A percentile compares a stretch with the other conserved stretches of the same genome.
phyloP scores from a whole-genome alignment of 2,113 vertebrate species.

The Hippocampus guttulatus region DNA sequence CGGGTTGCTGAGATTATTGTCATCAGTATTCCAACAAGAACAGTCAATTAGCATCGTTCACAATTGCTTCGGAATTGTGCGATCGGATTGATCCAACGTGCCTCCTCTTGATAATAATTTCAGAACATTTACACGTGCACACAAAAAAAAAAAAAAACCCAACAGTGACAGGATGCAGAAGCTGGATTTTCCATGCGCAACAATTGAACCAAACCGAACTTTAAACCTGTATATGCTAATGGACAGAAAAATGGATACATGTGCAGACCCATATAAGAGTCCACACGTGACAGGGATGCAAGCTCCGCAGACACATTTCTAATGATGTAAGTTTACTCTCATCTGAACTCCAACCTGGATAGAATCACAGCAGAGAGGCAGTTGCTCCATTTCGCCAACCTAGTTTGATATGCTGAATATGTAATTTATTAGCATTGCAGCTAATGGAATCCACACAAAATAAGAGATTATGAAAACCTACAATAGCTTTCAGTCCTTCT shows the following conservation, averaged over 20 bases:
- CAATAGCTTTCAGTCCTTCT: neutral
- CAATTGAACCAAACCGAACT: conserved; percentile 20
- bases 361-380: neutral
- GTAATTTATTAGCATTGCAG: neutral
- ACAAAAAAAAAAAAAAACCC: neutral
- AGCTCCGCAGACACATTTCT: conserved; percentile 16
- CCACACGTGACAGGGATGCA: neutral
- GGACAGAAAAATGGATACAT: conserved; percentile 19
- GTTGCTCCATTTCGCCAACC: neutral
- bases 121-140: neutral
- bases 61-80: conserved; percentile 16
- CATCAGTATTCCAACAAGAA: conserved; percentile 60
- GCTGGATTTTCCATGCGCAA: neutral
- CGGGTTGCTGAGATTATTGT: conserved; percentile 37
- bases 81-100: neutral
- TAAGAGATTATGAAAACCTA: neutral
- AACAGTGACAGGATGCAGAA: neutral
- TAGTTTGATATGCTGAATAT: neutral
- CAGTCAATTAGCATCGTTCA: conserved; percentile 44
- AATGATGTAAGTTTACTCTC: conserved; percentile 16
- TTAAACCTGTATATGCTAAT: conserved; percentile 19
- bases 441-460: neutral
- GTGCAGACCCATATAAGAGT: neutral
- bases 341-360: conserved; percentile 19
- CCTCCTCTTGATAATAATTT: neutral